Evolutionary conservation across 2,888 invertebrate genomes (phyloP).

Genomic region (Theristus sp.): DNA sequence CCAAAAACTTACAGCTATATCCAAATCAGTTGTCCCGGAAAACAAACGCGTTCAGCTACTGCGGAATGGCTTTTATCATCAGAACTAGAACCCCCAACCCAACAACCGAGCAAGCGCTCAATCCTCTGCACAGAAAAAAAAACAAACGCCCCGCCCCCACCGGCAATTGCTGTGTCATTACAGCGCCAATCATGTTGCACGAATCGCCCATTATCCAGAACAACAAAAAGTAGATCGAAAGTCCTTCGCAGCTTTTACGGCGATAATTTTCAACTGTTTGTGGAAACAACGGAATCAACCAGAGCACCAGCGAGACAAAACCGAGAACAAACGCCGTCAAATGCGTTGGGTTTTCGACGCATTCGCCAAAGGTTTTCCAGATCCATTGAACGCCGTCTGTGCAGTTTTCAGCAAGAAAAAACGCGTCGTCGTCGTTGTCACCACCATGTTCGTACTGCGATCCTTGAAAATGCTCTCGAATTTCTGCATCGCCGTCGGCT

Average conservation of each 20-base stretch:
- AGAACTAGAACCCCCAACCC: too few species aligned
- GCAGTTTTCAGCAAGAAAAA: background rate
- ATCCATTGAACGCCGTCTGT: slow-evolving; percentile 6
- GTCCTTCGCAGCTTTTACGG: slow-evolving; percentile 28
- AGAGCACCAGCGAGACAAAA: slow-evolving; percentile 17
- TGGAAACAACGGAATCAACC: slow-evolving; percentile 24
- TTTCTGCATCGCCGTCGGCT: too few species aligned
- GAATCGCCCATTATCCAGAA: slow-evolving; percentile 34
- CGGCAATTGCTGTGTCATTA: slow-evolving; percentile 28
- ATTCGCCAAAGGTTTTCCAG: slow-evolving; percentile 5
- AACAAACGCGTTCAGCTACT: too few species aligned
- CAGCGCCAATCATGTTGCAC: slow-evolving; percentile 31
- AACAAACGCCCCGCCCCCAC: too few species aligned
- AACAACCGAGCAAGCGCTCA: background rate
- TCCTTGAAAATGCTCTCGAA: too few species aligned
- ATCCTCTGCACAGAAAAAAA: too few species aligned
- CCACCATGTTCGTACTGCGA: too few species aligned
- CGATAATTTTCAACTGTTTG: slow-evolving; percentile 26
- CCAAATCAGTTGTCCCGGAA: too few species aligned
- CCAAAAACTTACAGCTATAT: too few species aligned
- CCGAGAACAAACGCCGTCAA: slow-evolving; percentile 7
- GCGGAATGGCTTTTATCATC: too few species aligned
- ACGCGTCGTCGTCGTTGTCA: background rate
- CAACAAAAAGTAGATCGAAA: slow-evolving; percentile 30
- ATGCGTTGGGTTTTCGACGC: slow-evolving; percentile 2